Evolutionary conservation across 2,888 invertebrate genomes (phyloP).

Genomic region (Epirrhoe tristata): DNA sequence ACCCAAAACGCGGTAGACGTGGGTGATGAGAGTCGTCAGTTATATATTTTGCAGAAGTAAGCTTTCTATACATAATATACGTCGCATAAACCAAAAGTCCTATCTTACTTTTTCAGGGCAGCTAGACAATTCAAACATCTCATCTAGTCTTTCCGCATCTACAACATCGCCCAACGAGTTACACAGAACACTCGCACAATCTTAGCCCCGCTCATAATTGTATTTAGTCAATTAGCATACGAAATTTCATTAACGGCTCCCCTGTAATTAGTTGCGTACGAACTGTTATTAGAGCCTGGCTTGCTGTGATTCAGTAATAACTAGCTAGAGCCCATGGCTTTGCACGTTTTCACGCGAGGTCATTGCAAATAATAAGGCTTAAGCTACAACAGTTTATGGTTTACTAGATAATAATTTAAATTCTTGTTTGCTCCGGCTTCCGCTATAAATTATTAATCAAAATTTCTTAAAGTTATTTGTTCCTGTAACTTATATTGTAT

Average conservation of each 20-base stretch:
- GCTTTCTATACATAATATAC: too few species aligned
- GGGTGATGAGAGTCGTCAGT: too few species aligned
- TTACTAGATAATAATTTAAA: too few species aligned
- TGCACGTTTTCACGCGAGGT: background rate
- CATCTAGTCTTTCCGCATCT: slow-evolving; percentile 33
- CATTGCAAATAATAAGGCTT: background rate
- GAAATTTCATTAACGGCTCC: slow-evolving; percentile 75
- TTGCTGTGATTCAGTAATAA: slow-evolving; percentile 51
- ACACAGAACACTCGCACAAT: slow-evolving; percentile 63
- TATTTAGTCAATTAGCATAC: slow-evolving; percentile 81
- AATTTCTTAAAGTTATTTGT: too few species aligned
- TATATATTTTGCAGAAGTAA: too few species aligned
- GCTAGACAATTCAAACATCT: slow-evolving; percentile 19
- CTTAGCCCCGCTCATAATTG: slow-evolving; percentile 76
- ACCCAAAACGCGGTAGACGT: too few species aligned
- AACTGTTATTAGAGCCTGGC: slow-evolving; percentile 57
- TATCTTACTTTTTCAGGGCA: too few species aligned
- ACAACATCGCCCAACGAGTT: slow-evolving; percentile 39
- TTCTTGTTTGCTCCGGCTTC: too few species aligned
- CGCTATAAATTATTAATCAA: too few species aligned
- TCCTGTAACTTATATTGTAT: too few species aligned
- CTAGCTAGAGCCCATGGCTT: slow-evolving; percentile 11
- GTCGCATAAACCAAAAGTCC: too few species aligned
- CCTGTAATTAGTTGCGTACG: slow-evolving; percentile 70
- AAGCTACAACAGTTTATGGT: background rate